A percentile compares a stretch with the other conserved stretches of the same genome.
These are phyloP conservation scores for Saccostrea echinata DNA, from an alignment of 1,140 invertebrate genomes.

Conservation along the genomic window DNA sequence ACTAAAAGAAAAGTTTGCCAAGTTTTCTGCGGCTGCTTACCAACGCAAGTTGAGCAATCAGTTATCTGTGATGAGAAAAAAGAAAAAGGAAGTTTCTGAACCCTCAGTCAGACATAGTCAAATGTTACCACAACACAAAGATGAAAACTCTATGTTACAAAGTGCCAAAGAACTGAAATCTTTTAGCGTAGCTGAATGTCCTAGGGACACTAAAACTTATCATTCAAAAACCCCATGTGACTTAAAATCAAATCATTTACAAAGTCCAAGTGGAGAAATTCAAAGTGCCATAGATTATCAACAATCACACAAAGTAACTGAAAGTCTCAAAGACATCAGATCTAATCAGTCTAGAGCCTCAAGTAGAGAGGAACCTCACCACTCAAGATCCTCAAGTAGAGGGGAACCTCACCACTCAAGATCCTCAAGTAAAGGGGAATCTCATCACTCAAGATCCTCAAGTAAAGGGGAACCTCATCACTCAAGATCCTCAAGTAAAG, in stretches of 20 bases:
- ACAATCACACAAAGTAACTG: neutral
- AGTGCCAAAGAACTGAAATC: constrained; percentile 26
- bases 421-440: too few relatives aligned
- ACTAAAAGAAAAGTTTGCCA: constrained; percentile 25
- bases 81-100: neutral
- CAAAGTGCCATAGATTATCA: constrained; percentile 48
- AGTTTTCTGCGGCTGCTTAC: constrained; percentile 8
- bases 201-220: neutral
- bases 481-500: neutral
- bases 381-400: too few relatives aligned
- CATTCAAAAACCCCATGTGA: neutral
- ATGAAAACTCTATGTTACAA: neutral
- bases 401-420: too few relatives aligned
- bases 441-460: too few relatives aligned
- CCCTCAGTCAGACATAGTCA: neutral
- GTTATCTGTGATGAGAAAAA: neutral
- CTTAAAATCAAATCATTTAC: neutral
- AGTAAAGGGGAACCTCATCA: too few relatives aligned
- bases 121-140: neutral
- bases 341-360: too few relatives aligned
- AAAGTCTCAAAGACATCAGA: neutral
- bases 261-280: neutral
- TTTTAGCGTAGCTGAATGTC: neutral
- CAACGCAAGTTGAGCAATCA: neutral
- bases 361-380: too few relatives aligned